These are phyloP conservation scores for Corythaeola cristata DNA, from an alignment of 2,113 vertebrate genomes.

Conservation along the genomic window DNA sequence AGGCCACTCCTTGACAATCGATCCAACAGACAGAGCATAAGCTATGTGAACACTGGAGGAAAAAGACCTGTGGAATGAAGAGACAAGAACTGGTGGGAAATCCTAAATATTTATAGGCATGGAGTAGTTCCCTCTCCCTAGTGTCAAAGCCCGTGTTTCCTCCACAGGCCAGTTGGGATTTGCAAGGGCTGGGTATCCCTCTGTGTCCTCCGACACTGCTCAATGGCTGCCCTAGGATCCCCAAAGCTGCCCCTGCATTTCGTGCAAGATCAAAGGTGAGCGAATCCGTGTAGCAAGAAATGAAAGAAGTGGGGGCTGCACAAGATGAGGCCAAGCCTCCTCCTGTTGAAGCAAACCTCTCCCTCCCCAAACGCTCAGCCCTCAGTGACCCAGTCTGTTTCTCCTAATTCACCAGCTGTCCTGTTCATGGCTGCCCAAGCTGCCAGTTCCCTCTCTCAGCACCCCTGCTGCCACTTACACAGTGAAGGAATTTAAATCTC, in stretches of 20 bases:
- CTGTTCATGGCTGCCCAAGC: not conserved
- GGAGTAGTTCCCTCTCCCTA: not conserved
- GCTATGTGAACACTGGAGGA: not conserved
- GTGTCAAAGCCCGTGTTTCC: not conserved
- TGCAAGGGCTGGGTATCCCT: not conserved
- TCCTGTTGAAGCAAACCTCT: not conserved
- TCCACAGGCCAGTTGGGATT: not conserved
- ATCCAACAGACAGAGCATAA: not conserved
- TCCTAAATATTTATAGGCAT: not conserved
- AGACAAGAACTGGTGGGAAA: not conserved
- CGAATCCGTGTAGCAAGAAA: not conserved
- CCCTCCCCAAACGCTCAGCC: not conserved
- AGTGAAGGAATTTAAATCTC: not conserved
- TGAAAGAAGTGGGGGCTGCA: not conserved
- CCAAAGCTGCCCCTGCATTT: not conserved
- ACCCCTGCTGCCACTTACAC: not conserved
- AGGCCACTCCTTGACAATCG: not conserved
- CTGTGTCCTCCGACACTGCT: not conserved
- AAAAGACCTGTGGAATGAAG: not conserved
- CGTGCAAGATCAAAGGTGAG: not conserved
- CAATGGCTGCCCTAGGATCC: not conserved
- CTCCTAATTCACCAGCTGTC: not conserved
- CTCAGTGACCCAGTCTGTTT: not conserved
- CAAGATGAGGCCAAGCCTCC: not conserved
- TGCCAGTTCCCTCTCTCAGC: not conserved